Percentiles rank a stretch among this genome's conserved stretches.
Conservation (phyloP, 2,888 invertebrate genomes). For the Caenorhabditis afra region DNA sequence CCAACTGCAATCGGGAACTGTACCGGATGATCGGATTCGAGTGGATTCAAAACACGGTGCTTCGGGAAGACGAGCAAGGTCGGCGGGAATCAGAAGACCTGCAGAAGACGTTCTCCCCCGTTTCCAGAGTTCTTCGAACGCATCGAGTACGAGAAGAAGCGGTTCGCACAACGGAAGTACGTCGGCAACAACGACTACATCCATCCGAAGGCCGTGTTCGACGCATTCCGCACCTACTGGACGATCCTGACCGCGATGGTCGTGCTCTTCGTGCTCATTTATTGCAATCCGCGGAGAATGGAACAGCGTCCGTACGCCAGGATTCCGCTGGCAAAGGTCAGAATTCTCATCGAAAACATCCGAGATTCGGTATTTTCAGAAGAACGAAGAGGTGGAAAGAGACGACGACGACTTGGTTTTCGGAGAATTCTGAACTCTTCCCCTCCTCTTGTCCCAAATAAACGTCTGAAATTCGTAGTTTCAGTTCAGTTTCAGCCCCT, state of each 20-base stretch:
- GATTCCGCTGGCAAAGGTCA: too few species aligned
- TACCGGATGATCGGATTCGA: slow-evolving; percentile 26
- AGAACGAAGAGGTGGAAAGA: not conserved
- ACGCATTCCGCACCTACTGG: not conserved
- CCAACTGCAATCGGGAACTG: slow-evolving; percentile 15
- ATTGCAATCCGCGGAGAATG: slow-evolving; percentile 2
- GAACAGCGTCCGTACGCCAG: not conserved
- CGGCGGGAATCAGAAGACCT: too few species aligned
- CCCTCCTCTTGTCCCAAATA: too few species aligned
- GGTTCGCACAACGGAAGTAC: not conserved
- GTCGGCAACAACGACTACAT: not conserved
- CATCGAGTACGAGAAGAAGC: slow-evolving; percentile 2
- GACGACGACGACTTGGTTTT: slow-evolving; percentile 18
- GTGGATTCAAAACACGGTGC: slow-evolving; percentile 29
- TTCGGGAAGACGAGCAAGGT: slow-evolving; percentile 15
- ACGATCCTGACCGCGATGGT: not conserved
- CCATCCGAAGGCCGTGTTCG: not conserved
- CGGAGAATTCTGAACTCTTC: slow-evolving; percentile 5
- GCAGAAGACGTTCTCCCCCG: too few species aligned
- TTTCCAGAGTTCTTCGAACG: slow-evolving; percentile 22
- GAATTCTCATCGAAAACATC: not conserved
- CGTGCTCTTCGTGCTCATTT: slow-evolving; percentile 3
- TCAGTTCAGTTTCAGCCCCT: too few species aligned
- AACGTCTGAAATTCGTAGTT: too few species aligned
- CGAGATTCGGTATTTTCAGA: not conserved